Conservation (phyloP, 2,888 invertebrate species). For the Brenthis ino region DNA sequence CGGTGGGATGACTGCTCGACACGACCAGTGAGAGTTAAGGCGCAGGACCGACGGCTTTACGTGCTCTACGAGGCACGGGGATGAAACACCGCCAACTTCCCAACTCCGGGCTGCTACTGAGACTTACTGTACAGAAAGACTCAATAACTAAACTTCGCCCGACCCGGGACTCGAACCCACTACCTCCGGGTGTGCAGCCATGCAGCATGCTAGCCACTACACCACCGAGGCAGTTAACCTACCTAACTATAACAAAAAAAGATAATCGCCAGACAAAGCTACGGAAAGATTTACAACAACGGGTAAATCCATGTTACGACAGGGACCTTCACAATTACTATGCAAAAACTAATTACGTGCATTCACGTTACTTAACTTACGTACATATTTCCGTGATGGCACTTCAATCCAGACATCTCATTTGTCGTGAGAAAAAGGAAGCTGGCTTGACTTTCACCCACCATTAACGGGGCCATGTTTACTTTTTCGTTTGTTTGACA, state of each 20-base stretch:
- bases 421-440: constrained; percentile 68
- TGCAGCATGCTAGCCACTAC: no score
- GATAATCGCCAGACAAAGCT: constrained; percentile 8
- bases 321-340: constrained; percentile 35
- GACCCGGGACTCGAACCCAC: no score
- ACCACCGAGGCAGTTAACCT: no score
- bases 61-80: no score
- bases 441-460: constrained; percentile 59
- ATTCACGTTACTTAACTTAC: constrained; percentile 39
- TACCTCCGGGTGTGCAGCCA: no score
- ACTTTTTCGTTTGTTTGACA: constrained; percentile 51
- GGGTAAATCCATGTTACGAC: constrained; percentile 30
- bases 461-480: constrained; percentile 53
- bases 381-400: constrained; percentile 49
- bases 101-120: no score
- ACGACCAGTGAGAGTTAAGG: no score
- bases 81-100: no score
- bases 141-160: no score
- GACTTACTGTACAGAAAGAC: no score
- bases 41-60: no score
- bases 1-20: no score
- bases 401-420: constrained; percentile 51
- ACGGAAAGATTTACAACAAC: constrained; percentile 24
- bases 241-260: constrained; percentile 2
- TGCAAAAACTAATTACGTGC: constrained; percentile 42